Conservation (phyloP, 2,113 vertebrate species). For the Rhabdornis inornatus region DNA sequence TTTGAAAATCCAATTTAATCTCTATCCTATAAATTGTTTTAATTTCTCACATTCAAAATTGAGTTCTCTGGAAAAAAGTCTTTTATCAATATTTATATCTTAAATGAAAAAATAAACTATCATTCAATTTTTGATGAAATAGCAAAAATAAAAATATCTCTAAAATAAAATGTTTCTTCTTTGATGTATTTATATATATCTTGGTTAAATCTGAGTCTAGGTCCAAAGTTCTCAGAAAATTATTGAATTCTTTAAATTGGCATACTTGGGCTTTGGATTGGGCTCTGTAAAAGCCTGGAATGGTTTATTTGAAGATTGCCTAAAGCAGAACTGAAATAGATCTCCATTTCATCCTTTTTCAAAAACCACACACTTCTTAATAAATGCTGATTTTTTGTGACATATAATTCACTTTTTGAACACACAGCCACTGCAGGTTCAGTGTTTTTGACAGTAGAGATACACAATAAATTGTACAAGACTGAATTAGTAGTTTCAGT, state of each 20-base stretch:
- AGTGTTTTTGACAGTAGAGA: background rate
- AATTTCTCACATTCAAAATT: background rate
- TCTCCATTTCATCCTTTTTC: background rate
- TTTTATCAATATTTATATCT: background rate
- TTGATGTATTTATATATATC: background rate
- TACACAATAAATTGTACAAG: background rate
- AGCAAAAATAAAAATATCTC: background rate
- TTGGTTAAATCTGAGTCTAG: background rate
- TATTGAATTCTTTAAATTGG: background rate
- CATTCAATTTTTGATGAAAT: background rate
- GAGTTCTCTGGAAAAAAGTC: background rate
- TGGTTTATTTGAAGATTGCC: background rate
- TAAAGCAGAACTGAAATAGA: background rate
- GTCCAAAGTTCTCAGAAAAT: background rate
- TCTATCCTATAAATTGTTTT: background rate
- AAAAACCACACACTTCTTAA: background rate
- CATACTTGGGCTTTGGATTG: background rate
- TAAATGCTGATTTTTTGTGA: background rate
- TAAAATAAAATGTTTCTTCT: background rate
- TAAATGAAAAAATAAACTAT: background rate
- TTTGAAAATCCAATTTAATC: background rate
- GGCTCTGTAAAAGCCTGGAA: background rate
- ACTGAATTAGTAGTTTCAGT: background rate
- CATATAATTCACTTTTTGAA: background rate
- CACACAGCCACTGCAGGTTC: background rate